Evolutionary conservation across 1,140 invertebrate species (phyloP).

Genomic region (Procambarus virginalis): DNA sequence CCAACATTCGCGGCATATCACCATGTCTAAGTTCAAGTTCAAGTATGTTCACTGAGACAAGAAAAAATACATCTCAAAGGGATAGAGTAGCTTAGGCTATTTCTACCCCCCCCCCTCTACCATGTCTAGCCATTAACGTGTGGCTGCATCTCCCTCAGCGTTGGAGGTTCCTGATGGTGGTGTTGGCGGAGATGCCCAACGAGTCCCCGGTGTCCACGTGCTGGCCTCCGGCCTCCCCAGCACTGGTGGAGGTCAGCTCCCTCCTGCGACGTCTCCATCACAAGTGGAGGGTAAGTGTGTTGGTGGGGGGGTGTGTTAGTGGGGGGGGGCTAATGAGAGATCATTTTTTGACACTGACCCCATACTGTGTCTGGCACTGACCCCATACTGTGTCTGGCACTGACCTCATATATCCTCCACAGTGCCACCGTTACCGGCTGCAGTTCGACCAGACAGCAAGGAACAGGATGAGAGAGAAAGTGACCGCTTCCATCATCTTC

Average conservation of each 20-base stretch:
- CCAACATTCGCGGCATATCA: too few species aligned
- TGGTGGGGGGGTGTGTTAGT: too few species aligned
- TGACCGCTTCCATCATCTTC: constrained; percentile 90
- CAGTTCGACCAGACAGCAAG: constrained; percentile 86
- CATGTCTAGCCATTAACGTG: too few species aligned
- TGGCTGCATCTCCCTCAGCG: constrained; percentile 75
- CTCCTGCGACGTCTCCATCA: constrained; percentile 85
- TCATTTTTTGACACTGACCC: too few species aligned
- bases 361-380: too few species aligned
- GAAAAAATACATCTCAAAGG: too few species aligned
- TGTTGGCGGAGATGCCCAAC: constrained; percentile 81
- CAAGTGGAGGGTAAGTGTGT: constrained; percentile 82
- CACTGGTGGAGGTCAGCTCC: constrained; percentile 80
- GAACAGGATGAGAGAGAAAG: constrained; percentile 91
- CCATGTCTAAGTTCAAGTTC: too few species aligned
- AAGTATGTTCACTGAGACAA: too few species aligned
- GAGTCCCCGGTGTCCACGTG: constrained; percentile 83
- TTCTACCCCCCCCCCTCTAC: too few species aligned
- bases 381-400: too few species aligned
- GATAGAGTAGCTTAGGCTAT: too few species aligned
- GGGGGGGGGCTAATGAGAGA: too few species aligned
- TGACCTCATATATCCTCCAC: background rate
- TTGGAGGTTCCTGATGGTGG: constrained; percentile 81
- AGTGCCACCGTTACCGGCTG: constrained; percentile 86
- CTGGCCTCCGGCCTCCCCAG: constrained; percentile 81